Percentiles rank a stretch among this genome's conserved stretches.
Evolutionary conservation across 2,888 invertebrate species (phyloP).

Genomic region (Drosophila robusta): DNA sequence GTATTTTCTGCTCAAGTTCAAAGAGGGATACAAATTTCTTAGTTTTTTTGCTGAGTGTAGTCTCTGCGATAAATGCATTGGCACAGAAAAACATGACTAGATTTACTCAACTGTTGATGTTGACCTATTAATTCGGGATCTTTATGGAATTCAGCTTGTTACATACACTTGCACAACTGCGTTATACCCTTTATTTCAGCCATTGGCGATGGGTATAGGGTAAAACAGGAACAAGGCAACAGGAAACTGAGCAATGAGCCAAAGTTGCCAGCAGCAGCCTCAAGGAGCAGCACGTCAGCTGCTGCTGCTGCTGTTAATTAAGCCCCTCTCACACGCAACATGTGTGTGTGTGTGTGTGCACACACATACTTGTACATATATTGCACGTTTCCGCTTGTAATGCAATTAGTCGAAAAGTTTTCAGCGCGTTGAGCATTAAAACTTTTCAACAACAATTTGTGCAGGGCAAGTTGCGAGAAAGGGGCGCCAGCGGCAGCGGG

Average conservation of each 20-base stretch:
- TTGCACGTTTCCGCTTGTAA: slow-evolving; percentile 77
- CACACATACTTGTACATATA: slow-evolving; percentile 22
- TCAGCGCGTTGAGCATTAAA: slow-evolving; percentile 57
- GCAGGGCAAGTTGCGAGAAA: slow-evolving; percentile 21
- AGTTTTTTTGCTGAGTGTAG: no score
- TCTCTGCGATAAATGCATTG: no score
- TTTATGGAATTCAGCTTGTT: no score
- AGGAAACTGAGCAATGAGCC: slow-evolving; percentile 38
- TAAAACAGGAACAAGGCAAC: slow-evolving; percentile 12
- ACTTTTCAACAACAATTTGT: slow-evolving; percentile 67
- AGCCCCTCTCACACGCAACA: slow-evolving; percentile 58
- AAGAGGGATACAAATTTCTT: no score
- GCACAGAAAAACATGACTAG: no score
- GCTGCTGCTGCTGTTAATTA: slow-evolving; percentile 67
- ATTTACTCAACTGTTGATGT: no score
- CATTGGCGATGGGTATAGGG: background rate
- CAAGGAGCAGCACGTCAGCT: slow-evolving; percentile 44
- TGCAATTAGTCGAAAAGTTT: slow-evolving; percentile 79
- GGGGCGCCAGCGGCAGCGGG: background rate
- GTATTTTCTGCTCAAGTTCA: no score
- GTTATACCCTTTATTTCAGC: background rate
- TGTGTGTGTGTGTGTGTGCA: slow-evolving; percentile 22
- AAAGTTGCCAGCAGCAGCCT: slow-evolving; percentile 31
- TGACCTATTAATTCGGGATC: no score
- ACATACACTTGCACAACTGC: background rate